These are phyloP conservation scores for Trichomycterus rosablanca DNA, from an alignment of 2,113 vertebrate genomes.

Conservation along the genomic window DNA sequence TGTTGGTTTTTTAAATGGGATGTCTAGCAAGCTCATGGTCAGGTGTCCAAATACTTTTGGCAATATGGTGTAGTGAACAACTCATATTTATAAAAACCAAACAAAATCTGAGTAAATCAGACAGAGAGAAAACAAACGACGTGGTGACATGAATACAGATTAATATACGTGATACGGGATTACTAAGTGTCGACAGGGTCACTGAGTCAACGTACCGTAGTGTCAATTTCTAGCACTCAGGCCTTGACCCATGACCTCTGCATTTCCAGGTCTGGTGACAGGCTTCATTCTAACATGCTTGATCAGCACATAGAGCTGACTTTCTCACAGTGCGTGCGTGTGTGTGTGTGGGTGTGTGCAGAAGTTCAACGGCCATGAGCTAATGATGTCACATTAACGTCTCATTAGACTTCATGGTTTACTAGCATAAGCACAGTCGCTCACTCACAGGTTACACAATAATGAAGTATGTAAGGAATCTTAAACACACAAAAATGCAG, in stretches of 20 bases:
- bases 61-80: too few relatives aligned
- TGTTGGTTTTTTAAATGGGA: too few relatives aligned
- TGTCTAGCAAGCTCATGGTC: too few relatives aligned
- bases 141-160: not conserved
- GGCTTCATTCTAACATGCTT: slow-evolving; percentile 53
- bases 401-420: slow-evolving; percentile 8
- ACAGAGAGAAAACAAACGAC: not conserved
- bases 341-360: not conserved
- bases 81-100: too few relatives aligned
- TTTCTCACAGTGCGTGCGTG: not conserved
- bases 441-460: too few relatives aligned
- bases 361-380: not conserved
- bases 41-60: too few relatives aligned
- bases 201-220: slow-evolving; percentile 45
- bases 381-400: slow-evolving; percentile 13
- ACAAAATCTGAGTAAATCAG: too few relatives aligned
- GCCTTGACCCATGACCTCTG: slow-evolving; percentile 55
- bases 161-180: not conserved
- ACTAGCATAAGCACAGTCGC: too few relatives aligned
- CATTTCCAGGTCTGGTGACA: slow-evolving; percentile 59
- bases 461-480: too few relatives aligned
- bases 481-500: too few relatives aligned
- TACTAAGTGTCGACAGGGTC: slow-evolving; percentile 6
- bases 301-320: slow-evolving; percentile 51
- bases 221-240: slow-evolving; percentile 56